Evolutionary conservation across 2,113 vertebrate species (phyloP).

Genomic region (Sinosuthora webbiana): DNA sequence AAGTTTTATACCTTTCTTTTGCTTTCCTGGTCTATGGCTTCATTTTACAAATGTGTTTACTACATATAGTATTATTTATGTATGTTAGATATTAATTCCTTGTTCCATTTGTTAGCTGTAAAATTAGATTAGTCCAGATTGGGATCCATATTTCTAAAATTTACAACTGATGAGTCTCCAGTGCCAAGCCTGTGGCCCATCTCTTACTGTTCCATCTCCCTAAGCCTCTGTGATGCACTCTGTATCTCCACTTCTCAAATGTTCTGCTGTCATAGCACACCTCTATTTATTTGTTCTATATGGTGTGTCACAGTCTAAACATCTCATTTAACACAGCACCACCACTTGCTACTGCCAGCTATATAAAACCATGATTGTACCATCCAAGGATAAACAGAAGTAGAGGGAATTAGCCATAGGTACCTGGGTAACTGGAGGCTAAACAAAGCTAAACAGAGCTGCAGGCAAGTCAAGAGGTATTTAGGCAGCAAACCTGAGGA

Average conservation of each 20-base stretch:
- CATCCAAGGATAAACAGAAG: not conserved
- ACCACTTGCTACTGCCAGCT: not conserved
- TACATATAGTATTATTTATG: not conserved
- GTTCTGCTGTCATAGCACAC: not conserved
- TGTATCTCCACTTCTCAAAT: not conserved
- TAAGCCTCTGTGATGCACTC: fast-evolving
- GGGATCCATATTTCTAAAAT: not conserved
- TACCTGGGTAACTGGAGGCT: not conserved
- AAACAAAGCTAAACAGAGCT: not conserved
- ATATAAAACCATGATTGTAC: not conserved
- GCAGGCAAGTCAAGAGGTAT: not conserved
- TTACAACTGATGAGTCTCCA: not conserved
- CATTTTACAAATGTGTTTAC: not conserved
- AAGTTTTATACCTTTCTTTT: not conserved
- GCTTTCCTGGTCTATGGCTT: not conserved
- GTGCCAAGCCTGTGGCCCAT: not conserved
- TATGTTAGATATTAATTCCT: not conserved
- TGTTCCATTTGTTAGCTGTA: not conserved
- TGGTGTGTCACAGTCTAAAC: not conserved
- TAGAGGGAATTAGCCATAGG: not conserved
- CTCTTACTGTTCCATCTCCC: not conserved
- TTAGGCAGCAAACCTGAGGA: not conserved
- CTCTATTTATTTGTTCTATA: not conserved
- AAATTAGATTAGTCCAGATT: not conserved
- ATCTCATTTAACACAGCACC: not conserved